phyloP scores from a whole-genome alignment of 2,113 vertebrate genomes.

The Arenaria interpres region DNA sequence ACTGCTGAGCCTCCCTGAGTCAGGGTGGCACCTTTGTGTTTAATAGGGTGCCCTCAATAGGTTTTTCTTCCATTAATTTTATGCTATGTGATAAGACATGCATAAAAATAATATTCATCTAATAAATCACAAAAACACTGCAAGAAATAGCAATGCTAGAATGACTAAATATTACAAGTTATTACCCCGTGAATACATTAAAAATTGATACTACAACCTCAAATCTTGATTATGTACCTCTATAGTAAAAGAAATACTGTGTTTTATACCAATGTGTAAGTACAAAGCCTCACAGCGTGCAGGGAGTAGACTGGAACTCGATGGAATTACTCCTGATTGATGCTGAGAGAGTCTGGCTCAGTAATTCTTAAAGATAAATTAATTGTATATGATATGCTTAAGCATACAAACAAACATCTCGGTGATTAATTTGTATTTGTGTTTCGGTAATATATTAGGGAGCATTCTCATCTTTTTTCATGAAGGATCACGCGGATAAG shows the following conservation, averaged over 20 bases:
- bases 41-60: neutral
- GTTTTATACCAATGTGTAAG: rapidly evolving
- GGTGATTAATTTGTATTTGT: neutral
- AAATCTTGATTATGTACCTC: neutral
- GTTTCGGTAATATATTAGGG: neutral
- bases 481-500: neutral
- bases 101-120: neutral
- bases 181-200: neutral
- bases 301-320: neutral
- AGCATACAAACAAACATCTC: neutral
- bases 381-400: neutral
- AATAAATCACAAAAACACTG: neutral
- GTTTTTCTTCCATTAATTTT: neutral
- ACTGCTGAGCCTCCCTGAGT: rapidly evolving
- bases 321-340: neutral
- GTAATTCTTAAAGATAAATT: neutral
- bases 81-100: rapidly evolving
- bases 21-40: neutral
- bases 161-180: neutral
- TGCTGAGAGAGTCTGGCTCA: neutral
- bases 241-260: neutral
- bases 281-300: neutral
- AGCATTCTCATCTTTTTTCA: neutral
- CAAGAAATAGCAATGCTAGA: neutral
- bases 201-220: neutral